phyloP scores from a whole-genome alignment of 2,113 vertebrate genomes.

The Macquaria ambigua region DNA sequence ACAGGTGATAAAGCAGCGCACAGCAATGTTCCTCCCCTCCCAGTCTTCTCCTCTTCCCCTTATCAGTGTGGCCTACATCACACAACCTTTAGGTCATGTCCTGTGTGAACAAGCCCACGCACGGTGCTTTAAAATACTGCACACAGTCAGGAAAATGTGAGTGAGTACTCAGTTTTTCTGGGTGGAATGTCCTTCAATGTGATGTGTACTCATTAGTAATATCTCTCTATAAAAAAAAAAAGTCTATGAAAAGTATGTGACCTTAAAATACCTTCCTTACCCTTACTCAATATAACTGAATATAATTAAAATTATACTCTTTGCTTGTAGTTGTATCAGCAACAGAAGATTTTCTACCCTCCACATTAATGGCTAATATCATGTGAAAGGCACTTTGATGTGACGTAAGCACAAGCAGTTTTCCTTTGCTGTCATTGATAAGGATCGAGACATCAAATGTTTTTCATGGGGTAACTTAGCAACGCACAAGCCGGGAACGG shows the following conservation, averaged over 20 bases:
- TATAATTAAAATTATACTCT: not conserved
- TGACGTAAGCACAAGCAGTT: conserved; percentile 24
- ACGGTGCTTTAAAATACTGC: conserved; percentile 24
- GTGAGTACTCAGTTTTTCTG: not conserved
- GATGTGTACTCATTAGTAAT: conserved; percentile 4
- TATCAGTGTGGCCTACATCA: conserved; percentile 76
- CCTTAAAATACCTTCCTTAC: not conserved
- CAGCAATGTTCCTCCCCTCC: conserved; percentile 56
- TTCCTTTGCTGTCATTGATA: conserved; percentile 57
- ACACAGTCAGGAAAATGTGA: not conserved
- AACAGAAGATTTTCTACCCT: too few relatives aligned
- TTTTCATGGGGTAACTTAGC: conserved; percentile 63
- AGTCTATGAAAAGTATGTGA: not conserved
- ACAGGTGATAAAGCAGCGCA: conserved; percentile 73
- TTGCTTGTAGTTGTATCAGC: not conserved
- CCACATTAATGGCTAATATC: conserved; percentile 4
- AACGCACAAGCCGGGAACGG: conserved; percentile 50
- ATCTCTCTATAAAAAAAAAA: not conserved
- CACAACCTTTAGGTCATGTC: conserved; percentile 52
- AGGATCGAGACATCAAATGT: conserved; percentile 67
- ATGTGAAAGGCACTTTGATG: conserved; percentile 21
- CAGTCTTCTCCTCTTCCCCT: conserved; percentile 45
- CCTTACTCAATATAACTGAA: not conserved
- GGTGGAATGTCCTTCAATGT: conserved; percentile 18
- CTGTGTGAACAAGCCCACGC: conserved; percentile 50